Evolutionary conservation across 2,113 vertebrate genomes (phyloP).

Genomic region (Garra rufa): DNA sequence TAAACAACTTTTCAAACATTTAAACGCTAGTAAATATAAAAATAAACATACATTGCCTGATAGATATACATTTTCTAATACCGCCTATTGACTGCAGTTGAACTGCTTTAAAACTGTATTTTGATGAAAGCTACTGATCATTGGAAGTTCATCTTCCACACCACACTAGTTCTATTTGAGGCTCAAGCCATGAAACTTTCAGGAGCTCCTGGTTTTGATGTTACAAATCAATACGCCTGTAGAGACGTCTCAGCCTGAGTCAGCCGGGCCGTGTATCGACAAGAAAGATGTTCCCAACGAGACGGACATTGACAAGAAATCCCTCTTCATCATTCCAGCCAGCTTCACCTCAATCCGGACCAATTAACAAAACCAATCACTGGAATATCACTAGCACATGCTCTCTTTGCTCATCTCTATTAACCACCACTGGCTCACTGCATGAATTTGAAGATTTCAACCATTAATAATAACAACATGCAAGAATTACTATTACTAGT

Average conservation of each 20-base stretch:
- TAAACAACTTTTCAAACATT: too few species aligned
- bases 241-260: background rate
- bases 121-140: background rate
- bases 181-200: background rate
- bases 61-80: too few species aligned
- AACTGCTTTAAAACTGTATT: background rate
- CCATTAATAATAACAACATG: background rate
- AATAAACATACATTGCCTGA: too few species aligned
- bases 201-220: background rate
- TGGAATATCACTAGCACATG: background rate
- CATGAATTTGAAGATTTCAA: too few species aligned
- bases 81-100: too few species aligned
- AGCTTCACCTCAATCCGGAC: background rate
- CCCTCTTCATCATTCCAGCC: constrained; percentile 1
- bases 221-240: background rate
- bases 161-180: background rate
- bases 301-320: background rate
- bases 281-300: background rate
- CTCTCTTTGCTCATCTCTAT: background rate
- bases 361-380: background rate
- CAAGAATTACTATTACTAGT: background rate
- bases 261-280: background rate
- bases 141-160: background rate
- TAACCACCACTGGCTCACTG: background rate
- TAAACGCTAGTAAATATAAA: too few species aligned